phyloP scores from a whole-genome alignment of 2,113 vertebrate genomes.

The Menura novaehollandiae region DNA sequence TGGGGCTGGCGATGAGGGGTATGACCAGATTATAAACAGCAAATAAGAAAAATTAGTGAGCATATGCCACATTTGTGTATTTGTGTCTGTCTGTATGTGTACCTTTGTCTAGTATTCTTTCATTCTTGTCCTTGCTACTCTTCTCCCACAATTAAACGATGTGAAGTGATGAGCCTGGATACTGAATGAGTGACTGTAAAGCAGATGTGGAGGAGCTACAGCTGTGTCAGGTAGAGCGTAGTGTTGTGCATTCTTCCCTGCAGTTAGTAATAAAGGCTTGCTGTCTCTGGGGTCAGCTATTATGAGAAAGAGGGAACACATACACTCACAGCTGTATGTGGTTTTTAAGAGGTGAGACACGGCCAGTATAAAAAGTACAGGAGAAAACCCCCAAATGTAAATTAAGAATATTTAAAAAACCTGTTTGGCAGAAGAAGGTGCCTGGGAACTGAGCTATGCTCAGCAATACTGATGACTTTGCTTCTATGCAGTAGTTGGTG shows the following conservation, averaged over 20 bases:
- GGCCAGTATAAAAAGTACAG: neutral
- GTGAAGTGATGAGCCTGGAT: neutral
- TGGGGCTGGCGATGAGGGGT: neutral
- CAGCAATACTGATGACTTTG: neutral
- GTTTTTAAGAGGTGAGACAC: constrained; percentile 1
- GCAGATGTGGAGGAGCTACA: neutral
- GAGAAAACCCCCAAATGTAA: constrained; percentile 20
- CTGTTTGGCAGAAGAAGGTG: neutral
- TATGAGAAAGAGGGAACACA: neutral
- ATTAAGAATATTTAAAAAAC: constrained; percentile 25
- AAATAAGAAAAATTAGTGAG: neutral
- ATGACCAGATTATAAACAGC: neutral
- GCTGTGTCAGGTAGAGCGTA: neutral
- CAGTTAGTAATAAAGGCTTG: neutral
- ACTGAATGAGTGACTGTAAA: neutral
- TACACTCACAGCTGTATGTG: neutral
- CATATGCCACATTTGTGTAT: neutral
- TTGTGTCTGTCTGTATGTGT: neutral
- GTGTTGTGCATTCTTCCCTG: neutral
- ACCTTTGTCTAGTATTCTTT: neutral
- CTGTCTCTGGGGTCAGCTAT: neutral
- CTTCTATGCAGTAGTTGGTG: neutral
- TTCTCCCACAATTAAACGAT: neutral
- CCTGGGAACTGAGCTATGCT: neutral
- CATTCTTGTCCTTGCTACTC: neutral